A percentile compares a stretch with the other conserved stretches of the same genome.
Conservation (phyloP, 2,113 vertebrate species). For the Pachycephala philippinensis region DNA sequence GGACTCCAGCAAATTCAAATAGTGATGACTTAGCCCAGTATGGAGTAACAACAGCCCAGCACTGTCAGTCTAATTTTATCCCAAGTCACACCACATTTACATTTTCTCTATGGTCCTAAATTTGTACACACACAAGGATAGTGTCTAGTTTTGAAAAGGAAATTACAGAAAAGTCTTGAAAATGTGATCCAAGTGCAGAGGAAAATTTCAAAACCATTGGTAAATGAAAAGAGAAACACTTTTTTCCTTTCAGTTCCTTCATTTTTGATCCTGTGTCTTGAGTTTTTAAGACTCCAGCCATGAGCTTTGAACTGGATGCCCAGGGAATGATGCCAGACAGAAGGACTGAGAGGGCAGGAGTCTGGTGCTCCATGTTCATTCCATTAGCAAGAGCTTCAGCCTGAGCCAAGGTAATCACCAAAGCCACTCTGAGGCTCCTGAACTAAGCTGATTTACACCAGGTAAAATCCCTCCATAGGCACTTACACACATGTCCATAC, state of each 20-base stretch:
- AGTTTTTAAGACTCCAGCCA: neutral
- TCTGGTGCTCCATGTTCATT: fast-evolving
- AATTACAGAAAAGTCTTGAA: neutral
- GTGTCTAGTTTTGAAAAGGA: neutral
- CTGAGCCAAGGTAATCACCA: neutral
- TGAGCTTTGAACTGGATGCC: neutral
- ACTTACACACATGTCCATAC: neutral
- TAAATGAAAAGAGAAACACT: neutral
- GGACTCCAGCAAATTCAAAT: conserved; percentile 18
- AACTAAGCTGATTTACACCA: neutral
- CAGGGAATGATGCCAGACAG: neutral
- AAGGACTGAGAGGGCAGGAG: neutral
- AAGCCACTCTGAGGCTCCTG: neutral
- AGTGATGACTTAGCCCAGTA: neutral
- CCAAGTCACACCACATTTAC: neutral
- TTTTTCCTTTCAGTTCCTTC: neutral
- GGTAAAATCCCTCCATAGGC: neutral
- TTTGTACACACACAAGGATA: neutral
- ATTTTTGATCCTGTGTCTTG: neutral
- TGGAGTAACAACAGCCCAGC: neutral
- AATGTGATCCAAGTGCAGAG: neutral
- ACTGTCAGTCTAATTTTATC: neutral
- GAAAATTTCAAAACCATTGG: neutral
- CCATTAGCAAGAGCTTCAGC: neutral
- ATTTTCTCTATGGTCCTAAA: neutral